phyloP scores from a whole-genome alignment of 1,140 invertebrate species.

The Cydia splendana region DNA sequence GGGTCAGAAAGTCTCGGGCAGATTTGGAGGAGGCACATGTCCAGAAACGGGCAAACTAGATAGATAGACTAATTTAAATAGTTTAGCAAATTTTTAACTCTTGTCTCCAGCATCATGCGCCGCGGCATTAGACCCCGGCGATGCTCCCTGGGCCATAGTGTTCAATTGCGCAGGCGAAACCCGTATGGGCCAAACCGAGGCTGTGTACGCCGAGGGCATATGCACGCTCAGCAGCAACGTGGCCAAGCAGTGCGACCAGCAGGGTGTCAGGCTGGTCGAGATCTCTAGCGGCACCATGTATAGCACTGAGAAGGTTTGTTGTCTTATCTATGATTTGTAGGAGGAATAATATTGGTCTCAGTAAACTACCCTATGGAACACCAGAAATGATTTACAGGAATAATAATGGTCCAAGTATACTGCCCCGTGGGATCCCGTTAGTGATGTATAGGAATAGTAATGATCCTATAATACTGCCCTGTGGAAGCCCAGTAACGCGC shows the following conservation, averaged over 20 bases:
- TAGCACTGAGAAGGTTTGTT: conserved; percentile 87
- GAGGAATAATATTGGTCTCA: no score
- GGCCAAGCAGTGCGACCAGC: conserved; percentile 86
- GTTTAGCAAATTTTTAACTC: no score
- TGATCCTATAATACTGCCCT: no score
- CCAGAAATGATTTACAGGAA: no score
- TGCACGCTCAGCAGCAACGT: conserved; percentile 91
- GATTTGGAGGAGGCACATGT: no score
- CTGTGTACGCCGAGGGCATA: conserved; percentile 94
- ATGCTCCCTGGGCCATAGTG: conserved; percentile 86
- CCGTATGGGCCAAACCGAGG: conserved; percentile 91
- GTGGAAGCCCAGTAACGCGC: conserved; percentile 67
- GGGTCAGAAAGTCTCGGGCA: no score
- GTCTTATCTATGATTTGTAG: neutral
- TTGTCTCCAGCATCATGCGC: conserved; percentile 85
- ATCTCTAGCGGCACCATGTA: conserved; percentile 91
- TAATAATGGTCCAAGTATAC: no score
- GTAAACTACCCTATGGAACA: no score
- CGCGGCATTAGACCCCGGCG: conserved; percentile 84
- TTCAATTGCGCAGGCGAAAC: conserved; percentile 96
- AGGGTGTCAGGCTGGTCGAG: conserved; percentile 88
- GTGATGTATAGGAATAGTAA: no score
- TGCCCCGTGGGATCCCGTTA: no score
- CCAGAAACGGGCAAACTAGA: no score
- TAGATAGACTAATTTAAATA: no score